These are phyloP conservation scores for Parnassius smintheus DNA, from an alignment of 2,888 invertebrate genomes.

Conservation along the genomic window DNA sequence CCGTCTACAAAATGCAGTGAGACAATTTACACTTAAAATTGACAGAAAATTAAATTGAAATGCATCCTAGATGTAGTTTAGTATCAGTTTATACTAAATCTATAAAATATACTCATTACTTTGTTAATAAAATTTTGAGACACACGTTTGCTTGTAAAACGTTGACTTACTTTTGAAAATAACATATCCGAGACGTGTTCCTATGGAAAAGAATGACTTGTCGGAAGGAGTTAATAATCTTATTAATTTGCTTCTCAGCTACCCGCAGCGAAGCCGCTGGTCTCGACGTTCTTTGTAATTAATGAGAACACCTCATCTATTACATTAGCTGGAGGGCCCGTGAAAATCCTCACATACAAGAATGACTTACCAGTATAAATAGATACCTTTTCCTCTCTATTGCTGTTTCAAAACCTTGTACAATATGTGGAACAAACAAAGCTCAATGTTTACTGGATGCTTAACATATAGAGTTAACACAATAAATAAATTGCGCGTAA, in stretches of 20 bases:
- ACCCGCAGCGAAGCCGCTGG: conserved; percentile 66
- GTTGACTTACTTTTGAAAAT: not conserved
- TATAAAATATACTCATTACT: no score
- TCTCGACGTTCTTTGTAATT: conserved; percentile 79
- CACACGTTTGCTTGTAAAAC: not conserved
- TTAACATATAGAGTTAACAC: conserved; percentile 61
- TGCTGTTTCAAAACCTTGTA: conserved; percentile 24
- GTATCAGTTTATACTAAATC: no score
- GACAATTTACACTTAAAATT: no score
- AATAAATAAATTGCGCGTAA: conserved; percentile 75
- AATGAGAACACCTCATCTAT: conserved; percentile 80
- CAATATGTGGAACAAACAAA: conserved; percentile 22
- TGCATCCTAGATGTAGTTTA: no score
- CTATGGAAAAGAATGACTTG: conserved; percentile 68
- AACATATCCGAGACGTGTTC: conserved; percentile 13
- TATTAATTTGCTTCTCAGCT: conserved; percentile 73
- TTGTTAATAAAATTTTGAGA: no score
- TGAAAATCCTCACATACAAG: conserved; percentile 63
- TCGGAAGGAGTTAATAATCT: conserved; percentile 78
- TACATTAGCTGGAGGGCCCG: conserved; percentile 76
- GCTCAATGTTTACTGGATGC: conserved; percentile 47
- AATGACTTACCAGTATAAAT: conserved; percentile 49
- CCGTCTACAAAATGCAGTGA: no score
- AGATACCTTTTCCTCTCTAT: conserved; percentile 43
- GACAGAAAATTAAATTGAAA: no score